phyloP scores from a whole-genome alignment of 2,797 vertebrate species.

The Thaleichthys pacificus region DNA sequence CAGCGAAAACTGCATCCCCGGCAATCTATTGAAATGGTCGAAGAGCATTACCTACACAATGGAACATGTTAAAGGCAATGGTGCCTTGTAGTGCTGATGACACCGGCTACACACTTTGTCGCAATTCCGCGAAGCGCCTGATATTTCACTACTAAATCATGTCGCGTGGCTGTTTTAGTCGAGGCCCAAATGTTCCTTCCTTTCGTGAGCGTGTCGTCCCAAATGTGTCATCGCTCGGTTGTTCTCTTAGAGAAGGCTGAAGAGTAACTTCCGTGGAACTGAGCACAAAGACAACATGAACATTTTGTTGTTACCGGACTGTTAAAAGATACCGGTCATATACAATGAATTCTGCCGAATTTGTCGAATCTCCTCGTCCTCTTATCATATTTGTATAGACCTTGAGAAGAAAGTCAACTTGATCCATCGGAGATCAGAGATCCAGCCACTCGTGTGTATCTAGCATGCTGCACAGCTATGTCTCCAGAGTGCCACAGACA shows the following conservation, averaged over 20 bases:
- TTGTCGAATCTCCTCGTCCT: too few species aligned
- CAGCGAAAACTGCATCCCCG: slow-evolving; percentile 69
- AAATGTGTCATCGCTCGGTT: neutral
- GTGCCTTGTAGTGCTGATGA: slow-evolving; percentile 67
- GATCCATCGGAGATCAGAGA: too few species aligned
- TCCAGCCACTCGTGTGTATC: too few species aligned
- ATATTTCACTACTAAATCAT: slow-evolving; percentile 43
- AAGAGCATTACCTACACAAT: slow-evolving; percentile 70
- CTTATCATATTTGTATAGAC: too few species aligned
- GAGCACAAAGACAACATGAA: too few species aligned
- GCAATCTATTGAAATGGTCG: slow-evolving; percentile 76
- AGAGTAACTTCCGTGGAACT: too few species aligned
- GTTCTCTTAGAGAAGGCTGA: too few species aligned
- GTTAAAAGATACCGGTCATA: too few species aligned
- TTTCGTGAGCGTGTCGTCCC: slow-evolving; percentile 27
- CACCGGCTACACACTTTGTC: slow-evolving; percentile 57
- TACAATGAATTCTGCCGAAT: too few species aligned
- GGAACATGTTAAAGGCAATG: slow-evolving; percentile 72
- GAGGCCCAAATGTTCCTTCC: slow-evolving; percentile 19
- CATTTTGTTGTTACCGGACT: slow-evolving; percentile 10
- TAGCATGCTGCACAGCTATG: neutral
- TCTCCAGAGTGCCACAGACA: neutral
- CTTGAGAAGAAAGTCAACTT: too few species aligned
- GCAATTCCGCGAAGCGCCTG: slow-evolving; percentile 33
- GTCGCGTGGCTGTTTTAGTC: slow-evolving; percentile 41